These are phyloP conservation scores for Callionymus lyra DNA, from an alignment of 2,113 vertebrate genomes.

Conservation along the genomic window DNA sequence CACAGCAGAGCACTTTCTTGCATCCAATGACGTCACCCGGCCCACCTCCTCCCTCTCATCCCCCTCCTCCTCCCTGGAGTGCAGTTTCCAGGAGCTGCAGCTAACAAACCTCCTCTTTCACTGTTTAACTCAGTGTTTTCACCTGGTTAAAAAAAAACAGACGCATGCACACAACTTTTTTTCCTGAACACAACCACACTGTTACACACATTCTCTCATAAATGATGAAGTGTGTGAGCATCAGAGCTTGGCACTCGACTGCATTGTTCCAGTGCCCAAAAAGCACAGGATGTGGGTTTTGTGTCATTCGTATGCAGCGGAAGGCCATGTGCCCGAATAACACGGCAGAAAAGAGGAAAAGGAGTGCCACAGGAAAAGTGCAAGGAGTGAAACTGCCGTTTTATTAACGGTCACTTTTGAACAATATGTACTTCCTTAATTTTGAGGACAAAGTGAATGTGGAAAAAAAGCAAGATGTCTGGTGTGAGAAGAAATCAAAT, in stretches of 20 bases:
- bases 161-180: neutral
- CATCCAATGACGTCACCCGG: constrained; percentile 38
- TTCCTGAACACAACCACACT: neutral
- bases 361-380: constrained; percentile 12
- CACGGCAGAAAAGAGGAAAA: constrained; percentile 25
- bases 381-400: constrained; percentile 25
- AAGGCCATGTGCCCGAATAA: constrained; percentile 21
- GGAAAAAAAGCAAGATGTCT: constrained; percentile 28
- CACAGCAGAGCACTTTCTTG: constrained; percentile 9
- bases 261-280: constrained; percentile 24
- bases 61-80: constrained; percentile 11
- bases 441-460: constrained; percentile 1
- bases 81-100: constrained; percentile 28
- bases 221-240: constrained; percentile 14
- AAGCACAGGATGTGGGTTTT: constrained; percentile 37
- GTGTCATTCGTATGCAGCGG: constrained; percentile 12
- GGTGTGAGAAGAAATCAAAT: neutral
- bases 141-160: constrained; percentile 13
- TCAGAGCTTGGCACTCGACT: constrained; percentile 22
- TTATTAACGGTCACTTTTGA: constrained; percentile 38
- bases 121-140: constrained; percentile 15
- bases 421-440: constrained; percentile 18
- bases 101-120: constrained; percentile 13
- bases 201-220: constrained; percentile 1
- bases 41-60: neutral